These are phyloP conservation scores for Metalampra italica DNA, from an alignment of 2,888 invertebrate species.

Conservation along the genomic window DNA sequence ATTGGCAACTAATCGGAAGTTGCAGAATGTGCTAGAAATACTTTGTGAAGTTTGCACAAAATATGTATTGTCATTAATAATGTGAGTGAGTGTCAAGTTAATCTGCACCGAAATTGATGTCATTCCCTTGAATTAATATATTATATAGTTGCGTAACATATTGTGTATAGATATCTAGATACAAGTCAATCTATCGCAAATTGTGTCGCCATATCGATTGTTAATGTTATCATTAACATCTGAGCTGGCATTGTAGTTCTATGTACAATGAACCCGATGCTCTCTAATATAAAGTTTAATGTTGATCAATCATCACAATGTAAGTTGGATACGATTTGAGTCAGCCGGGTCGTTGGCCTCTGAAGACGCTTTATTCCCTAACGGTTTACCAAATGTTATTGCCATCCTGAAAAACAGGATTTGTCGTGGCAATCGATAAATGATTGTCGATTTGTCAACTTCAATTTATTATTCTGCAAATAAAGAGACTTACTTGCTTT, in stretches of 20 bases:
- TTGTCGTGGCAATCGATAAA: slow-evolving; percentile 35
- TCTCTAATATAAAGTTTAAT: slow-evolving; percentile 65
- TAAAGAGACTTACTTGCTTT: too few relatives aligned
- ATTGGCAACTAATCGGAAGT: too few relatives aligned
- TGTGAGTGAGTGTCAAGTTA: neutral
- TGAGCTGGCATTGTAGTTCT: slow-evolving; percentile 44
- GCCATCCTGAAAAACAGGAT: slow-evolving; percentile 68
- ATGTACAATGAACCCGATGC: slow-evolving; percentile 54
- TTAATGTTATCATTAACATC: slow-evolving; percentile 42
- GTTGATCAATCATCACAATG: slow-evolving; percentile 53
- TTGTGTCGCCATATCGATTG: slow-evolving; percentile 33
- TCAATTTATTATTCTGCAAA: neutral
- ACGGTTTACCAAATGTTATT: slow-evolving; percentile 64
- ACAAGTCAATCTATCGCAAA: slow-evolving; percentile 24
- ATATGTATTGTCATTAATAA: too few relatives aligned
- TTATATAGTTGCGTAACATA: neutral
- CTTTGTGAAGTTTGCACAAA: too few relatives aligned
- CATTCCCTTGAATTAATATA: neutral
- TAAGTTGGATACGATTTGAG: slow-evolving; percentile 66
- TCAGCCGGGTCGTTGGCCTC: slow-evolving; percentile 71
- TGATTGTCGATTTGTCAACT: slow-evolving; percentile 1
- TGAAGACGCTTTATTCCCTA: slow-evolving; percentile 61
- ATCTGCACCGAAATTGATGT: neutral
- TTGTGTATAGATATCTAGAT: neutral
- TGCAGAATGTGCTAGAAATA: too few relatives aligned